Conservation (phyloP, 2,888 invertebrate species). For the Hymenopus coronatus region DNA sequence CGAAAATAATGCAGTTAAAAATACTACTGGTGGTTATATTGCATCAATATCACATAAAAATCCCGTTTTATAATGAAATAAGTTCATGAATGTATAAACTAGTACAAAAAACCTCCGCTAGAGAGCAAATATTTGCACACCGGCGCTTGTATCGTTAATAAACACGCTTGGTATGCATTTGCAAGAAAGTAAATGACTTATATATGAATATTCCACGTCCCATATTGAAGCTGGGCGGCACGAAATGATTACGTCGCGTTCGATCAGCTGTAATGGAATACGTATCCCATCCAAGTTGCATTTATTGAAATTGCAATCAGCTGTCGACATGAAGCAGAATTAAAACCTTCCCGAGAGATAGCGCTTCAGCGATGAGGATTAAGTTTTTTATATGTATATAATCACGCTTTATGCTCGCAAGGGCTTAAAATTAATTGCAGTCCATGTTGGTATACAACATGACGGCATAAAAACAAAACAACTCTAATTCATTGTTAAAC, state of each 20-base stretch:
- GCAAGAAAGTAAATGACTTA: not conserved
- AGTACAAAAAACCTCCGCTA: no score
- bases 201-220: not conserved
- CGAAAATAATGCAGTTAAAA: no score
- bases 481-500: not conserved
- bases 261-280: not conserved
- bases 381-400: not conserved
- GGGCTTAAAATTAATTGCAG: not conserved
- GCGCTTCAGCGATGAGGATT: not conserved
- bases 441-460: not conserved
- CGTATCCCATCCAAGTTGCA: no score
- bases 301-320: not conserved
- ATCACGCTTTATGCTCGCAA: not conserved
- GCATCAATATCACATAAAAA: no score
- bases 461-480: not conserved
- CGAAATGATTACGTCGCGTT: not conserved
- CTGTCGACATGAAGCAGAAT: not conserved
- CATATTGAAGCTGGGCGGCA: not conserved
- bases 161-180: not conserved
- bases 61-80: no score
- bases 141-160: not conserved
- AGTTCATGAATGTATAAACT: no score
- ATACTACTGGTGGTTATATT: no score
- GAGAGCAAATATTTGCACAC: no score
- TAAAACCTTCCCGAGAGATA: not conserved